A percentile compares a stretch with the other conserved stretches of the same genome.
Evolutionary conservation across 2,797 vertebrate species (phyloP).

Genomic region (Clamator glandarius): DNA sequence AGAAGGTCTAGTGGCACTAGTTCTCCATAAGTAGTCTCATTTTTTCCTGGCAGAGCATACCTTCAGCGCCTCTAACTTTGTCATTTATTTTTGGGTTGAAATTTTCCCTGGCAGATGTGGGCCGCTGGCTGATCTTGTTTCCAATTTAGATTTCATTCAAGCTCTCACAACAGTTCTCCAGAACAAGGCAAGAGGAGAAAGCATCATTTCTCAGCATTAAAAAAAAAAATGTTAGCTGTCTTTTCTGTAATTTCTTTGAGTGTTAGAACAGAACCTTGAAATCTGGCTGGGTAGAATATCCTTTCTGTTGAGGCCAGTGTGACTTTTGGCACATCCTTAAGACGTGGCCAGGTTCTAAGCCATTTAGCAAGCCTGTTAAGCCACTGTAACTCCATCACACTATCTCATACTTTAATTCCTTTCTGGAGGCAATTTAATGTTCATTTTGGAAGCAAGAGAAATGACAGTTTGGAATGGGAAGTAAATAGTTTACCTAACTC

Average conservation of each 20-base stretch:
- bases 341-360: neutral
- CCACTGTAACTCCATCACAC: neutral
- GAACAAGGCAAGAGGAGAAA: neutral
- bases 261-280: neutral
- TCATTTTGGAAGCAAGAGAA: neutral
- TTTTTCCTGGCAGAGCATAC: constrained; percentile 9
- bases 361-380: neutral
- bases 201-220: neutral
- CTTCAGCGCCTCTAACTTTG: neutral
- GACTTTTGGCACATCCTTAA: neutral
- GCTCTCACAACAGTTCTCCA: neutral
- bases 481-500: neutral
- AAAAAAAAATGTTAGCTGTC: neutral
- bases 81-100: neutral
- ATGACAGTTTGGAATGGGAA: neutral
- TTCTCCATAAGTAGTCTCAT: neutral
- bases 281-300: neutral
- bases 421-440: neutral
- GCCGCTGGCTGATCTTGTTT: neutral
- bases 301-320: neutral
- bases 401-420: neutral
- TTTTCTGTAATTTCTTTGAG: neutral
- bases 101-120: neutral
- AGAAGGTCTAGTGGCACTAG: neutral
- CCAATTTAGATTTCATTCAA: neutral